Evolutionary conservation across 92 coral and sea anemone species (phyloP).

Genomic region (Desmophyllum pertusum): DNA sequence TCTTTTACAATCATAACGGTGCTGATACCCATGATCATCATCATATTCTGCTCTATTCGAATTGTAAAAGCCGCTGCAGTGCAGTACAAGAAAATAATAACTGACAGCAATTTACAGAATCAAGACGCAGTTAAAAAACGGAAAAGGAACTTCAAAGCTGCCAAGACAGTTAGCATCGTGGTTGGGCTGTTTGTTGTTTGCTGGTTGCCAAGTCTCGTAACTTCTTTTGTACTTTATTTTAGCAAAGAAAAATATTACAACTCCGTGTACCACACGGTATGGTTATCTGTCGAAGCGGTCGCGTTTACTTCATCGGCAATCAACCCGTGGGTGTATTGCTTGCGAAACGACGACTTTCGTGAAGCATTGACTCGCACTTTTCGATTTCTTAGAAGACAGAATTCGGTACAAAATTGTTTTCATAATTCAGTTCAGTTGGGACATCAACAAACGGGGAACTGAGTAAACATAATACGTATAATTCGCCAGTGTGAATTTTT

Average conservation of each 20-base stretch:
- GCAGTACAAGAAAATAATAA: neutral
- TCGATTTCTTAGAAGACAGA: neutral
- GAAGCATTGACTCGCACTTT: neutral
- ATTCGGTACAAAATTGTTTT: neutral
- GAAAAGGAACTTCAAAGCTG: constrained; percentile 2
- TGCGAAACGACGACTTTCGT: neutral
- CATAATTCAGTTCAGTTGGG: neutral
- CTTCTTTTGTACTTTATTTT: neutral
- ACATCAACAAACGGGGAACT: neutral
- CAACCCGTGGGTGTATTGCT: neutral
- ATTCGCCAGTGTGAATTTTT: too few species aligned
- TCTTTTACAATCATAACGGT: neutral
- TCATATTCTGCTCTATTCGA: neutral
- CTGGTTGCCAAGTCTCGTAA: neutral
- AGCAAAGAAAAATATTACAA: too few species aligned
- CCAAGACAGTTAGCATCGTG: neutral
- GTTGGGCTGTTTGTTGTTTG: constrained; percentile 14
- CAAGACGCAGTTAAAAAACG: neutral
- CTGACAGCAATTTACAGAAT: neutral
- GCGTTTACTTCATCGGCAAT: neutral
- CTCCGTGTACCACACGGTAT: neutral
- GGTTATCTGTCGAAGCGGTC: neutral
- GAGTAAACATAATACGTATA: neutral
- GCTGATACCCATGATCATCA: neutral
- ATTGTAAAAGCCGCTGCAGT: neutral